These are phyloP conservation scores for Calameuta pallipes DNA, from an alignment of 2,888 invertebrate species.

Conservation along the genomic window DNA sequence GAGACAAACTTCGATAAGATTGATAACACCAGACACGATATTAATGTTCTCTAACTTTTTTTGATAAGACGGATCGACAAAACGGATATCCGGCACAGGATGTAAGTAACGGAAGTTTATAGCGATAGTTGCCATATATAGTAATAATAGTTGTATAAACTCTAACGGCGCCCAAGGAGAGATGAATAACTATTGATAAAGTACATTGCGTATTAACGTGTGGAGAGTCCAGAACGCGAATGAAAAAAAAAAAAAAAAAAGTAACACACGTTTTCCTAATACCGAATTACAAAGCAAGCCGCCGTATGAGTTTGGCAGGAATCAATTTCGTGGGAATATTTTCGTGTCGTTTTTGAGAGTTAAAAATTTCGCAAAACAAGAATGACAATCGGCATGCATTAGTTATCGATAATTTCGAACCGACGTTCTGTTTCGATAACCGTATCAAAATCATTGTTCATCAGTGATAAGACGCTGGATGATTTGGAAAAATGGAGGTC, in stretches of 20 bases:
- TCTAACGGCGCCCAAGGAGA: not conserved
- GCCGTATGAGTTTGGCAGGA: not conserved
- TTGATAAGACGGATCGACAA: not conserved
- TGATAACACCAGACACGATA: not conserved
- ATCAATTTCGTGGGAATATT: not conserved
- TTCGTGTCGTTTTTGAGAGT: too few species aligned
- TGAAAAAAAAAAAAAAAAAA: not conserved
- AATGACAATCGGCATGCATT: not conserved
- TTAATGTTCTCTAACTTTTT: not conserved
- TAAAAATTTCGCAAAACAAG: too few species aligned
- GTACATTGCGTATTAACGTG: not conserved
- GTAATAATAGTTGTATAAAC: not conserved
- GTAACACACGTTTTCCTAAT: not conserved
- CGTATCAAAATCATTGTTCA: not conserved
- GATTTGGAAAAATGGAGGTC: not conserved
- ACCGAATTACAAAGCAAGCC: not conserved
- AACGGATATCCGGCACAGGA: not conserved
- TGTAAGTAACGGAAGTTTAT: not conserved
- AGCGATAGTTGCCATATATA: not conserved
- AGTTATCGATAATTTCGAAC: not conserved
- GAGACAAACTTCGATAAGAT: not conserved
- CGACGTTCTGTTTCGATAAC: not conserved
- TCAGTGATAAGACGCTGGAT: not conserved
- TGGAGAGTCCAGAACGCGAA: not conserved
- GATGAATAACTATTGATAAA: not conserved